Percentiles rank a stretch among this genome's conserved stretches.
phyloP scores from a whole-genome alignment of 2,113 vertebrate genomes.

The Erythrolamprus reginae region DNA sequence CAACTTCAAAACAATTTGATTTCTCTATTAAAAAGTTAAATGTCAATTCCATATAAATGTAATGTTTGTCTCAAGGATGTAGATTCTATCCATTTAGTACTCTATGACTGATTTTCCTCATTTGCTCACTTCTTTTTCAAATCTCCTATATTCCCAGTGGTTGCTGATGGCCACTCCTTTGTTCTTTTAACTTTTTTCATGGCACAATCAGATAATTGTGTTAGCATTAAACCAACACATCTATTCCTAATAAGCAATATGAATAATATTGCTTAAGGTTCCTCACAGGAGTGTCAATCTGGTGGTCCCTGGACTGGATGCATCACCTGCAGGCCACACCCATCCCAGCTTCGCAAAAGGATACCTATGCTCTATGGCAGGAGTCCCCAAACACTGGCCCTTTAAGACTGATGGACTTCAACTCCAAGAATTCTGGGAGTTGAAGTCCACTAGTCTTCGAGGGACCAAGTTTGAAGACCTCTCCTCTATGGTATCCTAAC shows the following conservation, averaged over 20 bases:
- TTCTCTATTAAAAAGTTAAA: slow-evolving; percentile 13
- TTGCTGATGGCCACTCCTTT: not conserved
- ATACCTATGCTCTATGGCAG: not conserved
- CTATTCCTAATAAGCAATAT: not conserved
- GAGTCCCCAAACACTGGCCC: no score
- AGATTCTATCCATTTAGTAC: not conserved
- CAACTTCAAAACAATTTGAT: slow-evolving; percentile 7
- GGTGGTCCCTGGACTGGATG: no score
- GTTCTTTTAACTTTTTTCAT: not conserved
- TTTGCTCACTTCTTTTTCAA: not conserved
- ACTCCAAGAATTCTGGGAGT: no score
- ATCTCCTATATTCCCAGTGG: not conserved
- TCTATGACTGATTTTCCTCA: not conserved
- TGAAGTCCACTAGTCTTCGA: no score
- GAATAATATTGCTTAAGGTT: not conserved
- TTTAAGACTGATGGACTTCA: no score
- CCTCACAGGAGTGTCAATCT: not conserved
- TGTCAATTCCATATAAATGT: not conserved
- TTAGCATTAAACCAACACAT: not conserved
- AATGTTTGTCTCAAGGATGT: not conserved
- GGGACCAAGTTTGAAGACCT: no score
- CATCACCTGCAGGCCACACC: no score
- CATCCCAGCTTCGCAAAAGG: no score
- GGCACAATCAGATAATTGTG: no score
- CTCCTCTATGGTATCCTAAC: not conserved